These are phyloP conservation scores for Charaxes varanes DNA, from an alignment of 1,140 invertebrate species.

Conservation along the genomic window DNA sequence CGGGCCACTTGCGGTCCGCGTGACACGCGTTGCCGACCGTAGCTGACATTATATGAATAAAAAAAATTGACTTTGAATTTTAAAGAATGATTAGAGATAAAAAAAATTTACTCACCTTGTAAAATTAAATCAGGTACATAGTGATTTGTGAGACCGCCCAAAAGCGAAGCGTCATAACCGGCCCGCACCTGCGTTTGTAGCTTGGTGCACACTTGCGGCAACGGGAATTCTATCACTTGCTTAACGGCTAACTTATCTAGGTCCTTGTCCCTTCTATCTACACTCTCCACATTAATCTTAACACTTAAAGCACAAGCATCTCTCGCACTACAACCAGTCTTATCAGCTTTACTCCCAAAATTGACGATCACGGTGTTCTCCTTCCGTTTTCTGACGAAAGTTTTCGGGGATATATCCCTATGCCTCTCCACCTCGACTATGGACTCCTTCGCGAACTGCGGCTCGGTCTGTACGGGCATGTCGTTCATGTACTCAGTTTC, in stretches of 20 bases:
- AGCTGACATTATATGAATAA: no score
- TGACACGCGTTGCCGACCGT: no score
- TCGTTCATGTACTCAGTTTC: slow-evolving; percentile 80
- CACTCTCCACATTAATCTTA: slow-evolving; percentile 1
- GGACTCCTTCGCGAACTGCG: slow-evolving; percentile 60
- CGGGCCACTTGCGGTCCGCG: no score
- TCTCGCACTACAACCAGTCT: background rate
- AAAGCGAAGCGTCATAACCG: slow-evolving; percentile 66
- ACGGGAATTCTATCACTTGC: slow-evolving; percentile 76
- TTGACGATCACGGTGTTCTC: slow-evolving; percentile 65
- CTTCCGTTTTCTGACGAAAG: slow-evolving; percentile 54
- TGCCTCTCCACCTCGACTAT: slow-evolving; percentile 36
- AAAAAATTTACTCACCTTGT: slow-evolving; percentile 42
- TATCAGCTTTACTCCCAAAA: slow-evolving; percentile 19
- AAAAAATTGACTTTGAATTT: no score
- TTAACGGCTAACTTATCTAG: slow-evolving; percentile 49
- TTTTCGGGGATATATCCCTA: slow-evolving; percentile 47
- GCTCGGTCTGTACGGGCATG: slow-evolving; percentile 64
- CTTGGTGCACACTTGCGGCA: slow-evolving; percentile 53
- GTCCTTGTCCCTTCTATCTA: slow-evolving; percentile 7
- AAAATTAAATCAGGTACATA: slow-evolving; percentile 82
- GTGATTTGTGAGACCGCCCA: slow-evolving; percentile 80
- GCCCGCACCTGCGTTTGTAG: slow-evolving; percentile 13
- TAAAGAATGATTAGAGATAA: no score
- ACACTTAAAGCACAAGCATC: slow-evolving; percentile 3